Evolutionary conservation across 2,113 vertebrate genomes (phyloP).

Genomic region (Stegastes partitus): DNA sequence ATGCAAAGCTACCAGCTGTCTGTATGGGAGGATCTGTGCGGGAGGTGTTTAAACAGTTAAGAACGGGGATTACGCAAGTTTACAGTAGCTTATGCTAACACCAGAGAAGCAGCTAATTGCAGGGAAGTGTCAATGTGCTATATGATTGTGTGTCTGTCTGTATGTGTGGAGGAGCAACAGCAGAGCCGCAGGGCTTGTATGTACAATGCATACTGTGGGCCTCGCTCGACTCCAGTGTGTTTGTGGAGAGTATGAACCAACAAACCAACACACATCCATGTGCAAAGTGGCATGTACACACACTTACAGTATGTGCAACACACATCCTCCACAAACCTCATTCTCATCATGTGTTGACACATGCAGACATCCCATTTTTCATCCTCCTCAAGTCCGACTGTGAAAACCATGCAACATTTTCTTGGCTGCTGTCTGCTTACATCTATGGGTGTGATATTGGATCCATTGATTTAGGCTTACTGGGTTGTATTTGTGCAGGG

Average conservation of each 20-base stretch:
- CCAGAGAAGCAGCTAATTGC: constrained; percentile 58
- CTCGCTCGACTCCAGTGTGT: no score
- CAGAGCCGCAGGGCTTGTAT: background rate
- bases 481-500: constrained; percentile 74
- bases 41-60: constrained; percentile 63
- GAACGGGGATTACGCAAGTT: constrained; percentile 57
- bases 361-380: background rate
- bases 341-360: constrained; percentile 18
- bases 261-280: no score
- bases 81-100: constrained; percentile 57
- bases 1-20: constrained; percentile 34
- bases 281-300: background rate
- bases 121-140: constrained; percentile 42
- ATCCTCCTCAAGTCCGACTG: background rate
- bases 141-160: constrained; percentile 4
- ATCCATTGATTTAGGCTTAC: constrained; percentile 79
- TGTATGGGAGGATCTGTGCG: constrained; percentile 24
- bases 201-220: background rate
- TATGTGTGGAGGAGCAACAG: constrained; percentile 9
- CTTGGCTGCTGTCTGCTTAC: background rate
- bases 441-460: constrained; percentile 44
- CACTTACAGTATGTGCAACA: no score
- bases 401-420: constrained; percentile 21
- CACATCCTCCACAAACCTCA: background rate
- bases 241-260: background rate